Evolutionary conservation across 2,797 vertebrate species (phyloP).

Genomic region (Molossus molossus): DNA sequence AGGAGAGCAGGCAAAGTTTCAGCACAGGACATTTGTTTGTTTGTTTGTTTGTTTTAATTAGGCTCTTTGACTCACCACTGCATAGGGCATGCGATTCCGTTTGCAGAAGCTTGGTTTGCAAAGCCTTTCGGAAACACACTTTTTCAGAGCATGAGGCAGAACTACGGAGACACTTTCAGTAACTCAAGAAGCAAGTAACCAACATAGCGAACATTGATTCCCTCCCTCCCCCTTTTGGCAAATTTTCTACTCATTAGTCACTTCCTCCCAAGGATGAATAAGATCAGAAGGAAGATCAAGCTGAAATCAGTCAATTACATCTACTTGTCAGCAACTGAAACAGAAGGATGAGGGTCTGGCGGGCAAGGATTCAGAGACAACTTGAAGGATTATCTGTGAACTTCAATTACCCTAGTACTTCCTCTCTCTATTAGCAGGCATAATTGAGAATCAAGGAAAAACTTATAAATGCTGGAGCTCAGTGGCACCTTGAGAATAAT

Average conservation of each 20-base stretch:
- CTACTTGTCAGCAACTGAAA: conserved; percentile 37
- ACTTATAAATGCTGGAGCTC: not conserved
- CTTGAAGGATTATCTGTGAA: conserved; percentile 58
- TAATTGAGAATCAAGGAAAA: conserved; percentile 31
- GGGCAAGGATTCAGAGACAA: conserved; percentile 13
- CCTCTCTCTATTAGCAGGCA: conserved; percentile 19
- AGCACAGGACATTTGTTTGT: not conserved
- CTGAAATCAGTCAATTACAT: conserved; percentile 48
- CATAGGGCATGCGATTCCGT: not conserved
- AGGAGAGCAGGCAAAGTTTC: not conserved
- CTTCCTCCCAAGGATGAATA: conserved; percentile 52
- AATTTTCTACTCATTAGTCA: conserved; percentile 59
- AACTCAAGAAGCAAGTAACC: not conserved
- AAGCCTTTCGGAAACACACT: not conserved
- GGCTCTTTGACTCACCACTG: not conserved
- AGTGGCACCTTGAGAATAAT: not conserved
- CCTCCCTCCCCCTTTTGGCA: not conserved
- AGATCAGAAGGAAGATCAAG: conserved; percentile 64
- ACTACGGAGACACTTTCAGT: not conserved
- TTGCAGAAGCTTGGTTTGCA: not conserved
- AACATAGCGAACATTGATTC: not conserved
- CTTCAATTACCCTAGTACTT: not conserved
- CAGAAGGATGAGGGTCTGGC: not conserved
- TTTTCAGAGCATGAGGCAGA: not conserved
- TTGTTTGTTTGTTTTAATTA: not conserved